These are phyloP conservation scores for Columba guinea DNA, from an alignment of 2,797 vertebrate genomes.

Conservation along the genomic window DNA sequence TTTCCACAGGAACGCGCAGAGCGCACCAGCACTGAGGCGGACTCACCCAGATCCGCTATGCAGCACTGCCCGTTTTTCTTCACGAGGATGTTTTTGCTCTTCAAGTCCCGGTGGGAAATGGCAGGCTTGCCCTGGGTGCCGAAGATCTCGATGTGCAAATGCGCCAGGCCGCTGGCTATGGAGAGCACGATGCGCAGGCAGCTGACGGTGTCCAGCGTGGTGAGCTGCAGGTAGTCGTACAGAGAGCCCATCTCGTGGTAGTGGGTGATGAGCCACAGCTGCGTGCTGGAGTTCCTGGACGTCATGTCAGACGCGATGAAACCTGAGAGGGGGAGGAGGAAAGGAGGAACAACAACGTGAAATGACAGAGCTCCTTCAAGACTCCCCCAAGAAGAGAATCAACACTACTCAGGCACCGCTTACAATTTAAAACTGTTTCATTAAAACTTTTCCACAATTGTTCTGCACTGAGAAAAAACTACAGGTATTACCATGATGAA, in stretches of 20 bases:
- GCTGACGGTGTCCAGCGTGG: slow-evolving; percentile 88
- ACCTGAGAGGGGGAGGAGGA: slow-evolving; percentile 70
- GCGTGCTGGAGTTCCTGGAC: slow-evolving; percentile 96
- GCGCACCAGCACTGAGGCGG: background rate
- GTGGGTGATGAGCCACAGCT: slow-evolving; percentile 97
- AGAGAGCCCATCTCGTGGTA: slow-evolving; percentile 97
- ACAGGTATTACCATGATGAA: fast-evolving
- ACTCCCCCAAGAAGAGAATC: background rate
- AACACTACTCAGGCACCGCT: fast-evolving
- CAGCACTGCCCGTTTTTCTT: slow-evolving; percentile 98
- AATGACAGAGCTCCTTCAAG: background rate
- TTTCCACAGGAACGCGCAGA: background rate
- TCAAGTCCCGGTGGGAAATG: slow-evolving; percentile 94
- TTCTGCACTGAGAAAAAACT: background rate
- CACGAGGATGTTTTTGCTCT: slow-evolving; percentile 98
- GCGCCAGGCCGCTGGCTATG: slow-evolving; percentile 92
- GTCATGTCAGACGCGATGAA: slow-evolving; percentile 99
- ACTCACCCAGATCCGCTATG: slow-evolving; percentile 94
- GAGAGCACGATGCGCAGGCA: slow-evolving; percentile 95
- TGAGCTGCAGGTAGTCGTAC: slow-evolving; percentile 96
- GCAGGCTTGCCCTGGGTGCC: slow-evolving; percentile 97
- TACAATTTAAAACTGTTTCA: background rate
- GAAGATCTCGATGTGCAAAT: slow-evolving; percentile 97
- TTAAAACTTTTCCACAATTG: background rate
- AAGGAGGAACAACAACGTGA: background rate